Conservation (phyloP, 2,888 invertebrate species). For the Drosophila monieri region DNA sequence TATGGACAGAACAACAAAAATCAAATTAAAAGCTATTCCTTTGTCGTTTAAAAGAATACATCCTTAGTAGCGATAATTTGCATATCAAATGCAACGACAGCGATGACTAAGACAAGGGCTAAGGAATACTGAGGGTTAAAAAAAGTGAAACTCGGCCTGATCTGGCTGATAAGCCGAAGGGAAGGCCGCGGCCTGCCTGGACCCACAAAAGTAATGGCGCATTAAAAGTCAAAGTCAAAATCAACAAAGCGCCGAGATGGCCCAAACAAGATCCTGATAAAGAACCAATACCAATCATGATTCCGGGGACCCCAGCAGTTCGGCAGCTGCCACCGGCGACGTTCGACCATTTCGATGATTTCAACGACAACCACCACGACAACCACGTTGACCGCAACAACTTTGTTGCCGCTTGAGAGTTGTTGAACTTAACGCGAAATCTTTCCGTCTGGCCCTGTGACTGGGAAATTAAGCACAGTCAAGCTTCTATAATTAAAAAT, state of each 20-base stretch:
- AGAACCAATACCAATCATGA: conserved; percentile 75
- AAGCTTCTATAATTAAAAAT: neutral
- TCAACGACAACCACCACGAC: conserved; percentile 59
- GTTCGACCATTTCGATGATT: conserved; percentile 43
- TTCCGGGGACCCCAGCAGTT: conserved; percentile 43
- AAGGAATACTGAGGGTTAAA: conserved; percentile 11
- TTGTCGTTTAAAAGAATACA: conserved; percentile 55
- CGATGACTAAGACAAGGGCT: conserved; percentile 28
- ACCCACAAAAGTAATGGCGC: conserved; percentile 41
- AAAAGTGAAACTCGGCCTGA: conserved; percentile 43
- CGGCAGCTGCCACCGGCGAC: conserved; percentile 67
- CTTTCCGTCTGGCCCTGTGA: conserved; percentile 58
- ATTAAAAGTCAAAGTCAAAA: conserved; percentile 56
- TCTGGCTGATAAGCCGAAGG: conserved; percentile 49
- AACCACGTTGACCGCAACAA: conserved; percentile 64
- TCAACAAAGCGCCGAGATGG: conserved; percentile 73
- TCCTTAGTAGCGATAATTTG: conserved; percentile 75
- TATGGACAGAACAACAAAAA: neutral
- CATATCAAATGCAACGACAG: conserved; percentile 49
- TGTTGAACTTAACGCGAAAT: conserved; percentile 82
- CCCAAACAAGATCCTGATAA: conserved; percentile 78
- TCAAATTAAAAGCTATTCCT: neutral
- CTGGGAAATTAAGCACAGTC: conserved; percentile 70
- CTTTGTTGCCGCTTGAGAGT: conserved; percentile 67
- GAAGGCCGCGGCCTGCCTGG: conserved; percentile 34